Base-by-base conservation (phyloP, 2,888 invertebrate species). In the Drosophila mimetica region DNA sequence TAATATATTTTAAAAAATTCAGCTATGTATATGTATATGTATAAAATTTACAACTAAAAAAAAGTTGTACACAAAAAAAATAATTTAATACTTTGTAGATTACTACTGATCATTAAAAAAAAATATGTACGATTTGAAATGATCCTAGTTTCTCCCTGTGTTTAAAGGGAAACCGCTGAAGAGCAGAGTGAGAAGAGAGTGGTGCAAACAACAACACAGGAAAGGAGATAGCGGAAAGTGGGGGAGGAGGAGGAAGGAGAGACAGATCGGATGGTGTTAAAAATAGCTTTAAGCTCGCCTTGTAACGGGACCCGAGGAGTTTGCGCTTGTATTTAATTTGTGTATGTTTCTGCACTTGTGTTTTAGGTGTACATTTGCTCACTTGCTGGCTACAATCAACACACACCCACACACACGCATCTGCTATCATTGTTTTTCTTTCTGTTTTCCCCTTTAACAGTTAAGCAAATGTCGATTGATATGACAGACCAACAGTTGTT, bases 391-490 rank as follows among this genome's bases (percentile, higher is more conserved):
- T 32, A 39, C 25, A 63, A 61, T 59, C 48, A 28, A 60, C 41
- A 16, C 13, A n/a, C 41, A 20, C 47, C 28, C 39, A 16, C 53
- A 6, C 25, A 22, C 28, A 39, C 41, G 2, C 13, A 5, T 13
- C 39, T 28, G 46, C 22, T 61, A 61, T 61, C 64, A 36, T 44
- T 65, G 52, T 61, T 50, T 36, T 46, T n/a, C 14, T 20, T 13
- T 57, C 51, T 37, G 37, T 8, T 36, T 36, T 13, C 50, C 7
- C 53, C 39, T 42, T 64, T 42, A 59, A 60, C 66, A 76, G 57
- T 78, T 80, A 47, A 75, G 50, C 66, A 78, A 78, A 75, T 77
- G 46, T 70, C 67, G 52, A 75, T 81, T 77, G 77, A 79, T 75
- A 71, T 64, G 74, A 71, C 77, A 77, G 36, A 41, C 37, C 30